phyloP scores from a whole-genome alignment of 2,888 invertebrate genomes.

The Atrina japonica region DNA sequence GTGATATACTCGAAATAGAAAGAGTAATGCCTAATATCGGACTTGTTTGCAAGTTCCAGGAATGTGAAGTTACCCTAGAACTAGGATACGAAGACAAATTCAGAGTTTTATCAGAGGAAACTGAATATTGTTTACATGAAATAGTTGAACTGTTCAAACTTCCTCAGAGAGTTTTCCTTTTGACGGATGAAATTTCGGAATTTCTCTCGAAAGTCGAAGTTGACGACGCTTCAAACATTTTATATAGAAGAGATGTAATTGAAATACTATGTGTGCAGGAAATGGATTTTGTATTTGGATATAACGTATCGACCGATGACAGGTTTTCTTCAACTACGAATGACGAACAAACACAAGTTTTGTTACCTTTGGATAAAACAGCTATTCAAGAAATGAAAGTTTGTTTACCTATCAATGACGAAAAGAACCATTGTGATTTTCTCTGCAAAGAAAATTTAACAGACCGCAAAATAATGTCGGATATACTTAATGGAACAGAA shows the following conservation, averaged over 20 bases:
- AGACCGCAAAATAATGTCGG: too few species aligned
- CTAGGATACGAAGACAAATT: conserved; percentile 13
- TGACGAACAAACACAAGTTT: conserved; percentile 16
- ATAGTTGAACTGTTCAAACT: conserved; percentile 29
- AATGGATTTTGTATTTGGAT: conserved; percentile 36
- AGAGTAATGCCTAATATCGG: conserved; percentile 24
- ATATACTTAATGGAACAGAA: too few species aligned
- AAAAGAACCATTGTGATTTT: conserved; percentile 32
- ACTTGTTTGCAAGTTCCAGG: conserved; percentile 27
- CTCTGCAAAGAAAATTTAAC: too few species aligned
- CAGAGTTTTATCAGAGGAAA: conserved; percentile 29
- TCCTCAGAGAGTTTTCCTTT: conserved; percentile 37
- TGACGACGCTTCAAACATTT: too few species aligned
- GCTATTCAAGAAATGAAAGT: conserved; percentile 35
- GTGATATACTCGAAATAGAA: conserved; percentile 26
- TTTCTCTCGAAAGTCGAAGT: too few species aligned
- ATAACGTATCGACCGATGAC: conserved; percentile 24
- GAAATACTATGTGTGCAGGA: conserved; percentile 17
- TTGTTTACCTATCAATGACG: conserved; percentile 20
- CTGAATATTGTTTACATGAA: conserved; percentile 30
- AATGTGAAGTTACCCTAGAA: neutral
- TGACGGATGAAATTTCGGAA: conserved; percentile 30
- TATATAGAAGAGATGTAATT: conserved; percentile 23
- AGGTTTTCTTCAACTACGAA: conserved; percentile 1
- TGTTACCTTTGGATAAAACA: conserved; percentile 34